phyloP scores from a whole-genome alignment of 2,797 vertebrate species.

The Aulostomus chinensis region DNA sequence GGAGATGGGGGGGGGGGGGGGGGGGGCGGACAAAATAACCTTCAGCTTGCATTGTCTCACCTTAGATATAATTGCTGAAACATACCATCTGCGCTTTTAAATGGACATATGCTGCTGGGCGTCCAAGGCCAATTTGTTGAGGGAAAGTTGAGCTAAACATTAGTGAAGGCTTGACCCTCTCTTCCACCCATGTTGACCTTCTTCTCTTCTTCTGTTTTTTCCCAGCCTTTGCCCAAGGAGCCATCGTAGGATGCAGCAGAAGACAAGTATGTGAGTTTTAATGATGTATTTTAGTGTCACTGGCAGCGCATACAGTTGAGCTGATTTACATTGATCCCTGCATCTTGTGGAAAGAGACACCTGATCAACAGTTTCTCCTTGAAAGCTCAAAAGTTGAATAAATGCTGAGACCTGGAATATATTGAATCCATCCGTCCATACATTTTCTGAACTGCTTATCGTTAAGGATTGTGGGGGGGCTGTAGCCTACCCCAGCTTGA shows the following conservation, averaged over 20 bases:
- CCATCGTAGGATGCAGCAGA: slow-evolving; percentile 77
- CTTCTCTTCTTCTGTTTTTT: slow-evolving; percentile 62
- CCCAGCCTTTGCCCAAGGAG: slow-evolving; percentile 86
- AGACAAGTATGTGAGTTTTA: slow-evolving; percentile 63
- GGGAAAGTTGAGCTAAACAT: slow-evolving; percentile 27
- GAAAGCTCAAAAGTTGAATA: too few species aligned
- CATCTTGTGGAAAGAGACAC: slow-evolving; percentile 1
- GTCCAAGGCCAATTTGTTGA: slow-evolving; percentile 29
- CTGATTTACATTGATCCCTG: too few species aligned
- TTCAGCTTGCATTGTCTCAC: slow-evolving; percentile 40
- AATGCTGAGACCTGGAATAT: too few species aligned
- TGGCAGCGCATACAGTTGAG: slow-evolving; percentile 6
- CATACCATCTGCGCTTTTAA: slow-evolving; percentile 62
- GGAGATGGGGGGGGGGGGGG: too few species aligned
- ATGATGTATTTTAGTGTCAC: slow-evolving; percentile 11
- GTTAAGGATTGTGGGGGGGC: too few species aligned
- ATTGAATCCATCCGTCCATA: too few species aligned
- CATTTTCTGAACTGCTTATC: too few species aligned
- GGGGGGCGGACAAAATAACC: slow-evolving; percentile 57
- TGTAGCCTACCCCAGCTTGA: too few species aligned
- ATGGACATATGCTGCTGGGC: slow-evolving; percentile 57
- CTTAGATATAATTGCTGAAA: slow-evolving; percentile 58
- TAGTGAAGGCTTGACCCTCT: slow-evolving; percentile 19
- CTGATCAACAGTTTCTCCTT: too few species aligned
- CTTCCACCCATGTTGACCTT: slow-evolving; percentile 42